Base-by-base conservation (phyloP, 2,797 vertebrate species). In the Geotrypetes seraphini region DNA sequence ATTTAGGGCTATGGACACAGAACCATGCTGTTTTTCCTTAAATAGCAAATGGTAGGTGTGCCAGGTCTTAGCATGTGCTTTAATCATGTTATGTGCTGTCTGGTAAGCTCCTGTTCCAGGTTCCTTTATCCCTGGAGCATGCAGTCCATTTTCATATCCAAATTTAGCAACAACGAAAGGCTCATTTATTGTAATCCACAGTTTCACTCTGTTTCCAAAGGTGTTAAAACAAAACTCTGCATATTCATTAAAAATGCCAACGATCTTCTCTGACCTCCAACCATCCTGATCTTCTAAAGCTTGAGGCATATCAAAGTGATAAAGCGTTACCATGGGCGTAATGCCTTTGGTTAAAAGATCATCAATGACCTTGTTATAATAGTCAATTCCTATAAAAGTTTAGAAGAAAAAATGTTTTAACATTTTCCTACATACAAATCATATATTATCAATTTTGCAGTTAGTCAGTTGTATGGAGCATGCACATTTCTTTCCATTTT, bases 151-250 rank as follows among this genome's bases (percentile, higher is more conserved):
- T 29, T 86, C 84, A 8, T 86, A 72, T 5, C 67, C 71, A 16
- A 73, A 8, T 33, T 69, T 40, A 52, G 83, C 69, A 19, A 71
- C 60, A 7, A 77, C 3, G 5, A 79, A 67, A 1, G 83, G 79
- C 33, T 87, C 83, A 17, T 90, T 90, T 47, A 88, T 52, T 4
- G 86, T 86, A 53, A 88, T 60, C 89, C 90, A 91, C 4, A 81
- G 64, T 51, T 85, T 89, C 27, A 89, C 70, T 5, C 72, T 42
- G 58, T 86, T 78, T 12, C 83, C 86, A 39, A 87, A 92, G 1
- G 58, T 81, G 31, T 62, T 53, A 66, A 91, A 92, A 42, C 82
- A 91, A 62, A 87, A 87, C 27, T 24, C 61, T 28, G 81, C 81
- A 3, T 88, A 83, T 33, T 40, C 50, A 36, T 89, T 57, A 22